Evolutionary conservation across 2,113 vertebrate genomes (phyloP).

Genomic region (Ailuropoda melanoleuca): DNA sequence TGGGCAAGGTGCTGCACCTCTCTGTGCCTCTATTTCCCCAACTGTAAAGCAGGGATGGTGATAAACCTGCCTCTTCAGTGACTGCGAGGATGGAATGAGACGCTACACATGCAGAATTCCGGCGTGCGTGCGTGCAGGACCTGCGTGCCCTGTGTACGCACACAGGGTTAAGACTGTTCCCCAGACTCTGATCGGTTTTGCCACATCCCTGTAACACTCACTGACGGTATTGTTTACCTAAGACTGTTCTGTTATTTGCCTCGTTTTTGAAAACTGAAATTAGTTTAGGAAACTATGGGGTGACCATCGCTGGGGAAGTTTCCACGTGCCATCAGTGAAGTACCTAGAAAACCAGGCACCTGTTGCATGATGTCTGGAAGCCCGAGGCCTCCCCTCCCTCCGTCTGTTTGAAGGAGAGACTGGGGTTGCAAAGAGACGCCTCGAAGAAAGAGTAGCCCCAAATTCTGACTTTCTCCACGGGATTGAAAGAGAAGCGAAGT

Average conservation of each 20-base stretch:
- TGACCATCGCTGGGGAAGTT: too few species aligned
- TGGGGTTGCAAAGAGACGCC: neutral
- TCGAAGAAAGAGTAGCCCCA: neutral
- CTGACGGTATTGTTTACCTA: neutral
- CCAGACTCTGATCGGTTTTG: rapidly evolving
- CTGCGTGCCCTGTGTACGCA: rapidly evolving
- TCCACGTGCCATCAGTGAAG: rapidly evolving
- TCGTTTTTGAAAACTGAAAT: neutral
- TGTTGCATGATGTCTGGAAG: rapidly evolving
- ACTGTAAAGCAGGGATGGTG: rapidly evolving
- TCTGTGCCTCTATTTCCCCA: neutral
- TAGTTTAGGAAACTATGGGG: neutral
- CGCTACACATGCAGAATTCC: rapidly evolving
- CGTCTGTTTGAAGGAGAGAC: neutral
- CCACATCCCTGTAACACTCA: rapidly evolving
- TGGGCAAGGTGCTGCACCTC: neutral
- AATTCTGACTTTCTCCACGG: rapidly evolving
- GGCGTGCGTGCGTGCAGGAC: rapidly evolving
- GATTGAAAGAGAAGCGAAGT: rapidly evolving
- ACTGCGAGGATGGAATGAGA: rapidly evolving
- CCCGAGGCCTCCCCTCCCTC: neutral
- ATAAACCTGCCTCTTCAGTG: rapidly evolving
- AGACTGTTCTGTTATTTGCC: rapidly evolving
- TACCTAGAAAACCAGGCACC: neutral
- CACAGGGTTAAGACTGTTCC: neutral